phyloP scores from a whole-genome alignment of 2,888 invertebrate species.

The Clepsis dumicolana region DNA sequence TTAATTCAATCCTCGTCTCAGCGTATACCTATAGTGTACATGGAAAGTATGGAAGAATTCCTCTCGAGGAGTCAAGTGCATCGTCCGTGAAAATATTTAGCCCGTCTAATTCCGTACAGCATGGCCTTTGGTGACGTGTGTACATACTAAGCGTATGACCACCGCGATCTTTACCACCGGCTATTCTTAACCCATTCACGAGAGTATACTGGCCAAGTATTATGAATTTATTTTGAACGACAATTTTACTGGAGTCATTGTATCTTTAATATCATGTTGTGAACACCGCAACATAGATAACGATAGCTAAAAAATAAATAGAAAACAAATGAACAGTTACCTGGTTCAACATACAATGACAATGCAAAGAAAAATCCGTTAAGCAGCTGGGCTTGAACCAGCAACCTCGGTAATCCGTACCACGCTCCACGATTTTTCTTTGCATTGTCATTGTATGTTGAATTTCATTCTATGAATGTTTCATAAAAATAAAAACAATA shows the following conservation, averaged over 20 bases:
- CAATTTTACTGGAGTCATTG: not conserved
- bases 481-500: too few relatives aligned
- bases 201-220: not conserved
- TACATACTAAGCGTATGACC: conserved; percentile 42
- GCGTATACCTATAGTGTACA: conserved; percentile 13
- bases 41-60: conserved; percentile 43
- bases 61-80: conserved; percentile 64
- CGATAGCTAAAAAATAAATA: too few relatives aligned
- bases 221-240: not conserved
- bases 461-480: too few relatives aligned
- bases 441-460: too few relatives aligned
- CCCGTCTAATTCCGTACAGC: conserved; percentile 77
- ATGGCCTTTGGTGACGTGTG: conserved; percentile 73
- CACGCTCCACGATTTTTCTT: too few relatives aligned
- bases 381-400: too few relatives aligned
- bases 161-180: conserved; percentile 27
- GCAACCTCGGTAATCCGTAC: too few relatives aligned
- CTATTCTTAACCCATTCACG: conserved; percentile 38
- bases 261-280: not conserved
- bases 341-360: too few relatives aligned
- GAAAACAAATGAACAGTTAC: too few relatives aligned
- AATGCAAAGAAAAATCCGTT: too few relatives aligned
- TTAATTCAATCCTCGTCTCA: not conserved
- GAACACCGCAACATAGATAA: too few relatives aligned
- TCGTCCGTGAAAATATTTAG: conserved; percentile 81